These are phyloP conservation scores for Heteromyza rotundicornis DNA, from an alignment of 2,888 invertebrate species.

Conservation along the genomic window DNA sequence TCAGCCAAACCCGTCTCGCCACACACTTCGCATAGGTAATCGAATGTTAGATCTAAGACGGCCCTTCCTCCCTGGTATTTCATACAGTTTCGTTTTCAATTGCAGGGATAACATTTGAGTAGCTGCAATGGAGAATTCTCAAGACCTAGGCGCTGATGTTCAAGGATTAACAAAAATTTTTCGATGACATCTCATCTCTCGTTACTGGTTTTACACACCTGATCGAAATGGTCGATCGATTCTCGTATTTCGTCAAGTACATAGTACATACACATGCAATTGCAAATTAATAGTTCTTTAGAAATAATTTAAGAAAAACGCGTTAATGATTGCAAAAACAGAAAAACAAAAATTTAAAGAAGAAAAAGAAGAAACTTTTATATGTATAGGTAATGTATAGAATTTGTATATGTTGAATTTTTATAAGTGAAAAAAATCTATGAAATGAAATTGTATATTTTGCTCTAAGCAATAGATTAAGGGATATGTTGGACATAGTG, in stretches of 20 bases:
- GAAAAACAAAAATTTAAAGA: neutral
- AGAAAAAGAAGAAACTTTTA: neutral
- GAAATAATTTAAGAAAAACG: neutral
- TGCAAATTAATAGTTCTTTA: neutral
- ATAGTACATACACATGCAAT: no score
- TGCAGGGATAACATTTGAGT: constrained; percentile 2
- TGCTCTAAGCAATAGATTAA: constrained; percentile 35
- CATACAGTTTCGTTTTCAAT: neutral
- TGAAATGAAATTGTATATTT: constrained; percentile 18
- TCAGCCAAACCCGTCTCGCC: no score
- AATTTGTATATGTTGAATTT: constrained; percentile 44
- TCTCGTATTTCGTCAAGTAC: neutral
- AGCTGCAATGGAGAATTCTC: constrained; percentile 25
- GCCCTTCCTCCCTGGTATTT: no score
- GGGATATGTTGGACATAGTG: constrained; percentile 54
- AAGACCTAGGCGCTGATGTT: neutral
- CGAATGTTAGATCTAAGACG: no score
- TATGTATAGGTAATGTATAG: constrained; percentile 18
- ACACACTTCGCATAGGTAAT: no score
- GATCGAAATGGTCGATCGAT: neutral
- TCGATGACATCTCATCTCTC: neutral
- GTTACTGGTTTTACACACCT: neutral
- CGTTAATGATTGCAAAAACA: neutral
- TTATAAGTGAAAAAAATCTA: constrained; percentile 31
- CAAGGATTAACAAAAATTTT: neutral